These are phyloP conservation scores for Lepus europaeus DNA, from an alignment of 2,113 vertebrate species.

Conservation along the genomic window DNA sequence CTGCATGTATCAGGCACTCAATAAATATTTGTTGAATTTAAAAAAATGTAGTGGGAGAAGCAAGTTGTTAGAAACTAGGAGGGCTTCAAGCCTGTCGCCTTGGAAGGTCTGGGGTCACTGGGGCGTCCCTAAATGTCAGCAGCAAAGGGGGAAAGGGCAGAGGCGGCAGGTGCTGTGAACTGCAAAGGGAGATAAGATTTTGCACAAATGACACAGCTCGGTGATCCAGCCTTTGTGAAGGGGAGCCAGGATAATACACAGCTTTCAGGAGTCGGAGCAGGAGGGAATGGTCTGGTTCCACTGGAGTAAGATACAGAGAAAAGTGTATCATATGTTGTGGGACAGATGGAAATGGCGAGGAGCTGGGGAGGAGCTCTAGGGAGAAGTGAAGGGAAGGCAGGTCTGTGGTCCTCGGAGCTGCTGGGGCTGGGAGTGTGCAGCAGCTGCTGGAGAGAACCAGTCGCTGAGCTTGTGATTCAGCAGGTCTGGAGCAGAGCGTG, in stretches of 20 bases:
- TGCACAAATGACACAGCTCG: background rate
- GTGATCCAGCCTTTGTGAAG: background rate
- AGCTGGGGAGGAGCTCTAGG: background rate
- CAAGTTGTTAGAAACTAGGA: background rate
- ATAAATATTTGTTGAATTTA: constrained; percentile 77
- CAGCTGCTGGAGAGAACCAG: background rate
- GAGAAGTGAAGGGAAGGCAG: background rate
- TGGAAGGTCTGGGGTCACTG: background rate
- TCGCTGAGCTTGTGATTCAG: background rate
- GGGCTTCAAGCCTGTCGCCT: too few relatives aligned
- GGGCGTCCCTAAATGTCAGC: too few relatives aligned
- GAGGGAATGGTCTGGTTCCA: background rate
- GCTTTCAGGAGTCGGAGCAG: background rate
- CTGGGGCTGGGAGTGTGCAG: too few relatives aligned
- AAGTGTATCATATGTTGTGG: rapidly evolving
- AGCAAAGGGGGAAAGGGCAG: background rate
- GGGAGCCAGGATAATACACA: background rate
- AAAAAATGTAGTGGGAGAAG: background rate
- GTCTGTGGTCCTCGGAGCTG: background rate
- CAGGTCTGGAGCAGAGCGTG: background rate
- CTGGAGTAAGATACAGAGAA: background rate
- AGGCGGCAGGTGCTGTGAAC: background rate
- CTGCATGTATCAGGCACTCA: constrained; percentile 73
- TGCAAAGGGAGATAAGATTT: background rate
- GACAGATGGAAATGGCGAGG: background rate